Base-by-base conservation (phyloP, 2,888 invertebrate genomes). In the Luperina nickerlii region DNA sequence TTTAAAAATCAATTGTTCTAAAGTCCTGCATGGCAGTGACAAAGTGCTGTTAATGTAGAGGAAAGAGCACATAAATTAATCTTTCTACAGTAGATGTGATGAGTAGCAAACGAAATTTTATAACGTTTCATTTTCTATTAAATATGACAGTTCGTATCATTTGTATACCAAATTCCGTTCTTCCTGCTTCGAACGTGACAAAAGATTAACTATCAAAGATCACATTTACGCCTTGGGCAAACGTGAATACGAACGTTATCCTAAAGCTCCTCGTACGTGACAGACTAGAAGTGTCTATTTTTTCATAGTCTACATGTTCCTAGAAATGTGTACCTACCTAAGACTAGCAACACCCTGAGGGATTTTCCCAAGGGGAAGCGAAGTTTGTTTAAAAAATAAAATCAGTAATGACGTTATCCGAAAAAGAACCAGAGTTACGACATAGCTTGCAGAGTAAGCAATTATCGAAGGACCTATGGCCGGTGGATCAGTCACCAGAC, bases 161-260 rank as follows among this genome's bases (percentile, higher is more conserved):
- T 60, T 32, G 18, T 45, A 48, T 9, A 7, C 0, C 6, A 45
- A 60, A 18, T n/a, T 20, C 60, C 4, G 11, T 51, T 54, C 15
- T 57, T 70, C 54, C 38, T 54, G 24, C 45, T 65, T 45, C 11
- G 18, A 48, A 65, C 45, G 11, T 69, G 69, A 79, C 79, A 70
- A 79, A 27, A 57, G 63, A 27, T 24, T n/a, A n/a, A 68, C 62
- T 48, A 48, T 32, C 38, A 20, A 68, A 79, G 54, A 69, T 79
- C 54, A 79, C 69, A 69, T 69, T 79, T 69, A 69, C 32, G 38
- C 69, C n/a, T 69, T 79, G 63, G 45, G 18, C 20, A 54, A 69
- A 48, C 54, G 18, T 68, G n/a, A 45, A 54, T 32, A 69, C 42
- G n/a, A 54, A 68, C 54, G 0, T n/a, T 20, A 68, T 79, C 42